Evolutionary conservation across 2,888 invertebrate species (phyloP).

Genomic region (Parasteatoda lunata): DNA sequence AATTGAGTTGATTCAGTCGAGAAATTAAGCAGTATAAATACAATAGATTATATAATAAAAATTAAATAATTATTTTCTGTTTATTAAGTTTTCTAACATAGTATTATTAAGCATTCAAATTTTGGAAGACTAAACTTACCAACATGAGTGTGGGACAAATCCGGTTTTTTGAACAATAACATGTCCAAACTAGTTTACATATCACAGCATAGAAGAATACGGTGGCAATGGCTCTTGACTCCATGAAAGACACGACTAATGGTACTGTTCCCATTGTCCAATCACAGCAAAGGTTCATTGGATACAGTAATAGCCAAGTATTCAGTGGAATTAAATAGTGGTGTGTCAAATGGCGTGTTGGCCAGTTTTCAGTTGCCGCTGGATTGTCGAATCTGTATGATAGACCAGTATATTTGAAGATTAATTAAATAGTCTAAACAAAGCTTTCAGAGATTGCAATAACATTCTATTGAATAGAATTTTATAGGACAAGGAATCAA

Average conservation of each 20-base stretch:
- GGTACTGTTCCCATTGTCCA: slow-evolving; percentile 99
- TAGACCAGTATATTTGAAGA: too few relatives aligned
- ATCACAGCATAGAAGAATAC: slow-evolving; percentile 66
- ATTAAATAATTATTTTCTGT: neutral
- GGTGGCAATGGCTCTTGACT: slow-evolving; percentile 87
- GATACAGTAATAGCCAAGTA: slow-evolving; percentile 90
- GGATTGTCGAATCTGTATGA: slow-evolving; percentile 92
- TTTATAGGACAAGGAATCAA: too few relatives aligned
- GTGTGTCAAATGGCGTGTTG: slow-evolving; percentile 90
- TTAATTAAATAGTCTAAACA: too few relatives aligned
- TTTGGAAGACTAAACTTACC: slow-evolving; percentile 8
- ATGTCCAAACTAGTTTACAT: slow-evolving; percentile 49
- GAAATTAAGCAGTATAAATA: too few relatives aligned
- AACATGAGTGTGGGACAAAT: slow-evolving; percentile 26
- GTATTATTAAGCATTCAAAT: neutral
- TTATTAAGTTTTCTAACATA: neutral
- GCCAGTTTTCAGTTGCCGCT: slow-evolving; percentile 90
- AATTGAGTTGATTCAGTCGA: too few relatives aligned
- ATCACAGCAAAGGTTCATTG: slow-evolving; percentile 94
- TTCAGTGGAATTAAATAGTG: slow-evolving; percentile 93
- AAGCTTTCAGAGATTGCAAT: too few relatives aligned
- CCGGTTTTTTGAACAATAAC: slow-evolving; percentile 5
- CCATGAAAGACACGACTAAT: slow-evolving; percentile 84
- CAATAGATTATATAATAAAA: too few relatives aligned
- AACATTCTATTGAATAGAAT: too few relatives aligned